phyloP scores from a whole-genome alignment of 2,113 vertebrate species.

The Platichthys stellatus region DNA sequence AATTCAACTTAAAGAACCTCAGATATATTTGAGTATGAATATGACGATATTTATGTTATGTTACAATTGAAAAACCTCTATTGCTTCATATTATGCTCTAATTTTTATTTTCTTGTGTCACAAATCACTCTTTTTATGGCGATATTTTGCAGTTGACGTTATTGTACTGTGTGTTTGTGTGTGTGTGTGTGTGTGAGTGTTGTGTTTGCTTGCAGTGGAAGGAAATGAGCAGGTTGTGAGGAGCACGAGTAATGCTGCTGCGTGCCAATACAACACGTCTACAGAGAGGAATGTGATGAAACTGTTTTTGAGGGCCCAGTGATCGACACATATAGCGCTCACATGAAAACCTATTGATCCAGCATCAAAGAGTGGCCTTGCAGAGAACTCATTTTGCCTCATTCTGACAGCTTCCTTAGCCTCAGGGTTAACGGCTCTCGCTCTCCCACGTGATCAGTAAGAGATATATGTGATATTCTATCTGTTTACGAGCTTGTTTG shows the following conservation, averaged over 20 bases:
- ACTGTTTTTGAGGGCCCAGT: constrained; percentile 9
- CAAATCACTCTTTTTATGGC: neutral
- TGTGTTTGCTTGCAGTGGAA: neutral
- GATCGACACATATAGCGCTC: constrained; percentile 22
- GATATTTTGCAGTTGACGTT: neutral
- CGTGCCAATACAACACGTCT: neutral
- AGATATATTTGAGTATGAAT: too few relatives aligned
- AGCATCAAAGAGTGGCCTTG: constrained; percentile 28
- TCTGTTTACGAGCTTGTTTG: constrained; percentile 1
- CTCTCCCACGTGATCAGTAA: constrained; percentile 37
- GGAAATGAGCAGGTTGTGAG: neutral
- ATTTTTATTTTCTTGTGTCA: neutral
- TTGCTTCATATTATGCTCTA: neutral
- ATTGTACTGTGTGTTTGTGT: too few relatives aligned
- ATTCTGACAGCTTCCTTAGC: constrained; percentile 24
- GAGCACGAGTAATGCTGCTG: neutral
- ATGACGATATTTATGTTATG: too few relatives aligned
- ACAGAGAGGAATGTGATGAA: constrained; percentile 34
- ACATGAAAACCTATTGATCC: constrained; percentile 48
- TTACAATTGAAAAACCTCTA: neutral
- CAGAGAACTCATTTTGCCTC: constrained; percentile 17
- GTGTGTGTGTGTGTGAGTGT: too few relatives aligned
- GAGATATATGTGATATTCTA: constrained; percentile 14
- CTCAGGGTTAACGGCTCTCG: constrained; percentile 2
- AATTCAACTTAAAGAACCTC: too few relatives aligned